Conservation (phyloP, 2,113 vertebrate genomes). For the Phylloscopus whistleri region DNA sequence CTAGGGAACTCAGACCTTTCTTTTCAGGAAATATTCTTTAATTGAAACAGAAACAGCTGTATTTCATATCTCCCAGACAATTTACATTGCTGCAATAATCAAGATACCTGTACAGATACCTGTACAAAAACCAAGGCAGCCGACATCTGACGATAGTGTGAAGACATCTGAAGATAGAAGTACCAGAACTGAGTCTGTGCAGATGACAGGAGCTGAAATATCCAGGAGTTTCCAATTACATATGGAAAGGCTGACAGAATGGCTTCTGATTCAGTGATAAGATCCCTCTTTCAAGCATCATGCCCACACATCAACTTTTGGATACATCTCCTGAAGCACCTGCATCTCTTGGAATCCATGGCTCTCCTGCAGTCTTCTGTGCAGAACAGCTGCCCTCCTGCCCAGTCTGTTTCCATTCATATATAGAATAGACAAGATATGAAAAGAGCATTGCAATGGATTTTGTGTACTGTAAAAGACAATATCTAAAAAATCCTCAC, state of each 20-base stretch:
- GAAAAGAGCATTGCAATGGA: slow-evolving; percentile 45
- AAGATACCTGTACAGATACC: background rate
- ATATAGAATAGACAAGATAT: background rate
- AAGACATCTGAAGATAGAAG: background rate
- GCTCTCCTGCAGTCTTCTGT: background rate
- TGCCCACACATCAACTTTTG: background rate
- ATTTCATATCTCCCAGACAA: background rate
- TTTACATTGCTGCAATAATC: background rate
- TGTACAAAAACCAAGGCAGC: background rate
- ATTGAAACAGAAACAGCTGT: background rate
- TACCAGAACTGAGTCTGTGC: background rate
- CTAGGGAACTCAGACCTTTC: background rate
- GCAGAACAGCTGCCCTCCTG: background rate
- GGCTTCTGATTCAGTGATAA: background rate
- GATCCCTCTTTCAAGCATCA: background rate
- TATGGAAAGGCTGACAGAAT: background rate
- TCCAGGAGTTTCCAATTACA: background rate
- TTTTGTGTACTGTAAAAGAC: background rate
- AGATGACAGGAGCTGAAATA: background rate
- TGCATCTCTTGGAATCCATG: background rate
- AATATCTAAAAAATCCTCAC: background rate
- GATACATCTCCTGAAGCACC: background rate
- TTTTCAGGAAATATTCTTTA: background rate
- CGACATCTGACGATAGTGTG: background rate
- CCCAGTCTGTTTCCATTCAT: background rate